Conservation (phyloP, 2,113 vertebrate species). For the Cyprinus carpio region DNA sequence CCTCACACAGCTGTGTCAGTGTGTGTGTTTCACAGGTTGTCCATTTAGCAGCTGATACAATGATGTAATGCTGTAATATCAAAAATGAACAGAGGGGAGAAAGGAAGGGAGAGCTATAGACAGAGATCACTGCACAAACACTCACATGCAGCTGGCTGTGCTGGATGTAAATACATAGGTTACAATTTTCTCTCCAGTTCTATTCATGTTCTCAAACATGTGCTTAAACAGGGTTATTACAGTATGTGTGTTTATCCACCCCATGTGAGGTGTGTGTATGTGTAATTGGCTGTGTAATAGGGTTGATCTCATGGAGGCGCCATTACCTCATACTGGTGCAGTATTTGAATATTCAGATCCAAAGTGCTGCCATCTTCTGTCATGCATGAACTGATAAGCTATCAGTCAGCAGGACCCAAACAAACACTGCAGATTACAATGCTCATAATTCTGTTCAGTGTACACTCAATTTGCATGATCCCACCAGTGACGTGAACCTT, state of each 20-base stretch:
- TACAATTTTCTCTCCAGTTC: not conserved
- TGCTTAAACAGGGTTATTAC: not conserved
- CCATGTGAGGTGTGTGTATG: not conserved
- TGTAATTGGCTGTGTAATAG: constrained; percentile 3
- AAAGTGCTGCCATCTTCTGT: not conserved
- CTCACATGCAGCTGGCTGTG: constrained; percentile 9
- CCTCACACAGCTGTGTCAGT: constrained; percentile 7
- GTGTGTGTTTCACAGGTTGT: not conserved
- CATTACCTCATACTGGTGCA: not conserved
- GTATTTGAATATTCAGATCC: constrained; percentile 47
- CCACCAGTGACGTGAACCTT: not conserved
- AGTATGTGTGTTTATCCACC: not conserved
- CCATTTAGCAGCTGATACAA: constrained; percentile 8
- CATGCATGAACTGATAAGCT: constrained; percentile 33
- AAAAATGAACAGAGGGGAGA: constrained; percentile 9
- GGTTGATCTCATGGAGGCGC: constrained; percentile 13
- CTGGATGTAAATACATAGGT: not conserved
- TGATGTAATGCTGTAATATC: constrained; percentile 21
- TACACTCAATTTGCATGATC: constrained; percentile 16
- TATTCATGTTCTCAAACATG: not conserved
- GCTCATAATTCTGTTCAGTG: not conserved
- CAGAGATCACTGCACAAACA: constrained; percentile 24
- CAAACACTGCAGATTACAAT: constrained; percentile 2
- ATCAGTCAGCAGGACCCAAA: not conserved
- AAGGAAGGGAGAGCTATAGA: not conserved